Evolutionary conservation across 2,888 invertebrate species (phyloP), one percentile per base, ranked within the genome.

Genomic region (Hirtodrosophila trivittata): DNA sequence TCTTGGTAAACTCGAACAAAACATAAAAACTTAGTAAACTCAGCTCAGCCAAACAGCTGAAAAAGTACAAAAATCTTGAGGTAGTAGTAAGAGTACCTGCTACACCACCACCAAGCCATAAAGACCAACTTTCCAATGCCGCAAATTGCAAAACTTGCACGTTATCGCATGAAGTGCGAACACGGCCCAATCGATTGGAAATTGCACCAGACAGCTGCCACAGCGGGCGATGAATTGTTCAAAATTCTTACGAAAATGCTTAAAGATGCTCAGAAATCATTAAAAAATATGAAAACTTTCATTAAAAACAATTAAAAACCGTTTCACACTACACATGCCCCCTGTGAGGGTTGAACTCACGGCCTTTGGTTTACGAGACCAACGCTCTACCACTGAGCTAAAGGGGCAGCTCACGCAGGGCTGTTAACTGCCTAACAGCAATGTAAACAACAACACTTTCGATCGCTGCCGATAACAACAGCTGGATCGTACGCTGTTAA

Each of bases 101-200:
- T n/a, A 28, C 9, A 28, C 28, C 25, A 25, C 25, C 6, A 50
- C 39, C 26, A 56, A 45, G 49, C 63, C 65, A 56, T 58, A 69
- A 77, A 69, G 80, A 67, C 82, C 41, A 83, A 83, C 80, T 83
- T 83, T 83, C 59, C 83, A 62, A 60, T 77, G 83, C 83, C 83
- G 86, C 83, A 83, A 83, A 87, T 83, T 83, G 87, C 83, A 78
- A 83, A 83, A 83, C 83, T 83, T 87, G 68, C 56, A 74, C 81
- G 68, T 84, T 81, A 81, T 85, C 77, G 82, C 69, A 74, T 74
- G 82, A 83, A 85, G 83, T 83, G 87, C 82, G 85, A 83, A 83
- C 83, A 87, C 68, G 78, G 64, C 54, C 65, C 83, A 87, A 84
- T 84, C 87, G 87, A 87, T 87, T 87, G 83, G 87, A 87, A 83